Evolutionary conservation across 2,797 vertebrate genomes (phyloP), one percentile per base, ranked within the genome.

Genomic region (Pangasius larnaudii): DNA sequence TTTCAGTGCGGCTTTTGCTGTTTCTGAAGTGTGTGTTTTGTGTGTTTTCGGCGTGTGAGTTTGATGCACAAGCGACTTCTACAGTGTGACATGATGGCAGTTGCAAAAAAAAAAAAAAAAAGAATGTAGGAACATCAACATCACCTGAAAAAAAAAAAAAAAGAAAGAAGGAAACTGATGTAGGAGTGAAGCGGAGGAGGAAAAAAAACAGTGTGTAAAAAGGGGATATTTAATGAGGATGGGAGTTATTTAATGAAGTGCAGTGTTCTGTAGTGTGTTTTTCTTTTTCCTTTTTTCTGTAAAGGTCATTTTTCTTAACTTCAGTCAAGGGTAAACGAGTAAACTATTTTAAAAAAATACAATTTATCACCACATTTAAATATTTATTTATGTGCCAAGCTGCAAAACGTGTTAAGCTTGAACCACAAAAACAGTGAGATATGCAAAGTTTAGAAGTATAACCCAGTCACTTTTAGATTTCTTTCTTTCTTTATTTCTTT

Each of bases 11-110:
- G 42, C 1, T 69, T 84, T 22, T 22, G 42, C 13, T 51, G 63
- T 49, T 46, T 84, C 82, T 84, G 61, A 84, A 84, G 81, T 51
- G 61, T 3, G 59, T n/a, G n/a, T n/a, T n/a, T n/a, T n/a, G n/a
- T 85, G 69, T 85, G 53, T 49, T 42, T 85, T 46, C 42, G 67
- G 24, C 11, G 39, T 49, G 81, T 30, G 53, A 58, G 53, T 80
- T 39, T 59, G 78, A 80, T 11, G 39, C 78, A 59, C 53, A 58
- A 8, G 33, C 1, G 11, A 80, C 56, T 14, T 59, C 53, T 59
- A 59, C 56, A 27, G 53, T 5, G 1, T 24, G 53, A 53, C 49
- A 33, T 39, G 53, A 36, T 80, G 33, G 78, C 53, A 80, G 30
- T 80, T 59, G 24, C 1, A 30, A 77, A 18, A 77, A 49, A 51